A percentile compares a stretch with the other conserved stretches of the same genome.
Evolutionary conservation across 2,113 vertebrate genomes (phyloP).

Genomic region (Rhineura floridana): DNA sequence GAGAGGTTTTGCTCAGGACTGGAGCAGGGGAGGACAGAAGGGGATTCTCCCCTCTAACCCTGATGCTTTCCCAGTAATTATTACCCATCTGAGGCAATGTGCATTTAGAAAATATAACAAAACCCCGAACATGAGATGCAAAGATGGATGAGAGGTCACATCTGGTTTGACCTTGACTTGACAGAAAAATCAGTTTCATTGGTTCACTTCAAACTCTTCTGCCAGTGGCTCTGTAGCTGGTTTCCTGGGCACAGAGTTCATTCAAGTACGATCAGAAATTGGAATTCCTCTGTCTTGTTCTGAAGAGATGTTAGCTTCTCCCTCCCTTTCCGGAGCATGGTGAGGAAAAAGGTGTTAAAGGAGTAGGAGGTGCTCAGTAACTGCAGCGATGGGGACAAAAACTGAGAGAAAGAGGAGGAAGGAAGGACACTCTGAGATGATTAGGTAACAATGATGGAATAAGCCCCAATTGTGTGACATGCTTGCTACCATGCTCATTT

Average conservation of each 20-base stretch:
- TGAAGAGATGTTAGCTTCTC: neutral
- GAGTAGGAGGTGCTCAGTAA: no score
- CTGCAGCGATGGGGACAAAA: neutral
- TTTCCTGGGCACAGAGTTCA: neutral
- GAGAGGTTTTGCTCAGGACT: neutral
- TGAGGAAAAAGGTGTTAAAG: no score
- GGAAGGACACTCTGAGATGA: no score
- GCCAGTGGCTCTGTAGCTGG: neutral
- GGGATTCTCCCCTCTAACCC: neutral
- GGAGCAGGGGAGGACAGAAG: neutral
- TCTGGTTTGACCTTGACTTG: neutral
- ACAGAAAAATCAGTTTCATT: neutral
- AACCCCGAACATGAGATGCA: no score
- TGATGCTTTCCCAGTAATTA: neutral
- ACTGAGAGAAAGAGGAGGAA: neutral
- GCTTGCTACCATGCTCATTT: slow-evolving; percentile 32
- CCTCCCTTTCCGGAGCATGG: neutral
- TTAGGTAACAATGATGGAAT: neutral
- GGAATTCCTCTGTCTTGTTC: no score
- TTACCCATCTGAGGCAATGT: neutral
- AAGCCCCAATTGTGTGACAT: slow-evolving; percentile 44
- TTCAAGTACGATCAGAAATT: no score
- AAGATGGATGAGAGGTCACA: no score
- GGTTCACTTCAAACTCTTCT: neutral
- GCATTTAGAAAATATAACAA: no score